Evolutionary conservation across 2,797 vertebrate species (phyloP).

Genomic region (Acanthurus tractus): DNA sequence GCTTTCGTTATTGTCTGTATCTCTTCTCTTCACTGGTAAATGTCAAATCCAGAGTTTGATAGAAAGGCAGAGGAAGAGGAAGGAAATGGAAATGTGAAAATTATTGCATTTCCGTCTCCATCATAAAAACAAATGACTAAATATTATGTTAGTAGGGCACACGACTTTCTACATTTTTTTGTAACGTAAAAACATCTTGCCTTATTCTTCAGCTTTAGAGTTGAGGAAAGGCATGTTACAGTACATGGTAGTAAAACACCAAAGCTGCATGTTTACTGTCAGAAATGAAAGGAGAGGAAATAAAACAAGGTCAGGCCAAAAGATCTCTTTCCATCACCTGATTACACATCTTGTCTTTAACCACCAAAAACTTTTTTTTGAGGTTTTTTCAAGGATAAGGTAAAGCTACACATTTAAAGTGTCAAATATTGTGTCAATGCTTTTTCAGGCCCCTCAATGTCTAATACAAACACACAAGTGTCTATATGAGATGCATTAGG

Average conservation of each 20-base stretch:
- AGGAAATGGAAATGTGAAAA: constrained; percentile 11
- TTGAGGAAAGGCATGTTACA: background rate
- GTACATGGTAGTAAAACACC: constrained; percentile 23
- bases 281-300: constrained; percentile 15
- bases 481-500: too few species aligned
- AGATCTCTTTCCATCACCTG: too few species aligned
- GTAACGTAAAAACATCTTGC: background rate
- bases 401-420: too few species aligned
- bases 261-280: constrained; percentile 12
- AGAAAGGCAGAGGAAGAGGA: background rate
- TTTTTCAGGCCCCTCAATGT: too few species aligned
- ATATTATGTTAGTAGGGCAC: background rate
- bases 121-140: background rate
- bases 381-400: too few species aligned
- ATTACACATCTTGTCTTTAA: too few species aligned
- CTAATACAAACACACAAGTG: too few species aligned
- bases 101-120: background rate
- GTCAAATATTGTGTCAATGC: too few species aligned
- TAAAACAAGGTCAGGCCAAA: background rate
- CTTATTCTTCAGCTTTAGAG: background rate
- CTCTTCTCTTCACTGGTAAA: too few species aligned
- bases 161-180: background rate
- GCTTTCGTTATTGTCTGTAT: too few species aligned
- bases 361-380: too few species aligned
- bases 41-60: background rate